Evolutionary conservation across 2,113 vertebrate species (phyloP).

Genomic region (human (Homo sapiens)): DNA sequence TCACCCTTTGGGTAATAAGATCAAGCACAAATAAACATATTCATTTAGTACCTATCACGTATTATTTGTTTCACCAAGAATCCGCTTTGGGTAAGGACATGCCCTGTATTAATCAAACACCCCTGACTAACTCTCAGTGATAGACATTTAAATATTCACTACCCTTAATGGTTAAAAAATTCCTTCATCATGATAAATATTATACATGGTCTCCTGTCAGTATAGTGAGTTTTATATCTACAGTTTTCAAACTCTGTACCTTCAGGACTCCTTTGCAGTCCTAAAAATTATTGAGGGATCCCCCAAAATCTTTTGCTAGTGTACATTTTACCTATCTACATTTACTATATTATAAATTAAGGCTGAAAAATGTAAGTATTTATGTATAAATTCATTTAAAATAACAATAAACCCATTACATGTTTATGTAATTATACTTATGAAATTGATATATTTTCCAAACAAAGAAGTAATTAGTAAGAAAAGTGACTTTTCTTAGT

Average conservation of each 20-base stretch:
- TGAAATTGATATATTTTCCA: neutral
- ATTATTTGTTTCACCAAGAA: slow-evolving; percentile 16
- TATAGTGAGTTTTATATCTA: neutral
- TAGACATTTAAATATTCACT: neutral
- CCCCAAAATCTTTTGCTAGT: neutral
- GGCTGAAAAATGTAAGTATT: neutral
- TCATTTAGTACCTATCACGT: neutral
- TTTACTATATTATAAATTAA: neutral
- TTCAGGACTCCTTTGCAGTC: neutral
- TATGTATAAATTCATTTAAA: slow-evolving; percentile 31
- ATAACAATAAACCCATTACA: neutral
- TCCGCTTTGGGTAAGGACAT: neutral
- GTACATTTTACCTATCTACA: neutral
- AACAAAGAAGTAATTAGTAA: neutral
- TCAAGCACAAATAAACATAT: neutral
- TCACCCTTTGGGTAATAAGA: neutral
- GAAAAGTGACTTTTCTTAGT: neutral
- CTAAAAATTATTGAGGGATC: neutral
- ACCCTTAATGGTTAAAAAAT: neutral
- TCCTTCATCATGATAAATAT: neutral
- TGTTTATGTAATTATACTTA: neutral
- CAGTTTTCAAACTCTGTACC: neutral
- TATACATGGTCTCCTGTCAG: neutral
- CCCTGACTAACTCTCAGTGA: neutral
- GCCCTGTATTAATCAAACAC: neutral